These are phyloP conservation scores for Caenorhabditis doughertyi DNA, from an alignment of 2,888 invertebrate species.

Conservation along the genomic window DNA sequence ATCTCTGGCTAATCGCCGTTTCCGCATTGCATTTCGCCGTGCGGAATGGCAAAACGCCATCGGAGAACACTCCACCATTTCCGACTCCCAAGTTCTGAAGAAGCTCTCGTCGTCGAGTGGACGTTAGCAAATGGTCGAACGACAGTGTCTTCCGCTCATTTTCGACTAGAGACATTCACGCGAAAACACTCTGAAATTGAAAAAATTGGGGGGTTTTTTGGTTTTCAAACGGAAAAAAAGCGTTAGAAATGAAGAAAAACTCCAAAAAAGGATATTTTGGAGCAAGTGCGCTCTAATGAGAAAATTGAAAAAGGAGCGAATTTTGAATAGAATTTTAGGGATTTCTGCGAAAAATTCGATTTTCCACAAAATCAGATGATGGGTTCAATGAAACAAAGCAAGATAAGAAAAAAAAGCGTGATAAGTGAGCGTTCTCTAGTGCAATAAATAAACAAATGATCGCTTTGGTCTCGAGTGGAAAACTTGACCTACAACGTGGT, in stretches of 20 bases:
- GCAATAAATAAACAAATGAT: background rate
- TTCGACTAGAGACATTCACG: conserved; percentile 47
- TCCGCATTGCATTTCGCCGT: conserved; percentile 72
- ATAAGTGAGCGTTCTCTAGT: conserved; percentile 40
- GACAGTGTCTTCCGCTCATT: conserved; percentile 14
- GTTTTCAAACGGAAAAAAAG: too few species aligned
- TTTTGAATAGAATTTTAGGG: too few species aligned
- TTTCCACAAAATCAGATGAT: too few species aligned
- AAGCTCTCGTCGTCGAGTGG: conserved; percentile 35
- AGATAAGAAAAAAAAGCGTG: conserved; percentile 7
- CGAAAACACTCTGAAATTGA: background rate
- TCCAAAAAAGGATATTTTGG: background rate
- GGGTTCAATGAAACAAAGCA: background rate
- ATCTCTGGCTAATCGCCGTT: conserved; percentile 68
- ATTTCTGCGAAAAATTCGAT: too few species aligned
- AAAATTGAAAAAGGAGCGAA: background rate
- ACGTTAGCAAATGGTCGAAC: conserved; percentile 57
- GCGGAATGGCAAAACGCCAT: conserved; percentile 62
- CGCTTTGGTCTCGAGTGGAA: background rate
- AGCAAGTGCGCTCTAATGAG: background rate
- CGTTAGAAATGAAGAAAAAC: background rate
- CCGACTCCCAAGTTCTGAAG: conserved; percentile 41
- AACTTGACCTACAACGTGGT: too few species aligned
- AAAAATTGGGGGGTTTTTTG: too few species aligned
- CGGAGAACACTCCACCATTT: conserved; percentile 19